Percentiles rank a stretch among this genome's conserved stretches.
phyloP scores from a whole-genome alignment of 2,888 invertebrate species.

The Autographa gamma region DNA sequence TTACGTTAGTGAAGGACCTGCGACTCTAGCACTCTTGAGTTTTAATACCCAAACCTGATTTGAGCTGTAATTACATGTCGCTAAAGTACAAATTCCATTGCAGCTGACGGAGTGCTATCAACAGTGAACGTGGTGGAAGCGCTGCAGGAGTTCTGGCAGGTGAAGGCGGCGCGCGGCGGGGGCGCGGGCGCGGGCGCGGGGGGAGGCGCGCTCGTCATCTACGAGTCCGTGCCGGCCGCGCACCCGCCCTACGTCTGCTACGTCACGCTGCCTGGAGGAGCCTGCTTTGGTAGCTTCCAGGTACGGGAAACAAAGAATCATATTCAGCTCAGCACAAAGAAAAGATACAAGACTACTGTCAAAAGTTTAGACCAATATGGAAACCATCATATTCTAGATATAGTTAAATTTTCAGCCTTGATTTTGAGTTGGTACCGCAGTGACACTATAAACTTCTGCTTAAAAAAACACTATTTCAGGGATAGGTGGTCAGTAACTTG shows the following conservation, averaged over 20 bases:
- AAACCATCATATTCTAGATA: too few species aligned
- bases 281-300: constrained; percentile 98
- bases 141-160: constrained; percentile 98
- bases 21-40: neutral
- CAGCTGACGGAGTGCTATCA: constrained; percentile 84
- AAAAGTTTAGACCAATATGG: too few species aligned
- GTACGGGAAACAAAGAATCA: constrained; percentile 77
- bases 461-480: too few species aligned
- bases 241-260: constrained; percentile 98
- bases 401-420: too few species aligned
- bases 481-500: too few species aligned
- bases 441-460: too few species aligned
- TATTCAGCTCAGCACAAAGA: too few species aligned
- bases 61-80: neutral
- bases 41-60: neutral
- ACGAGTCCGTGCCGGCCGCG: constrained; percentile 97
- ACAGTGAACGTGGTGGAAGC: constrained; percentile 98
- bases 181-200: constrained; percentile 91
- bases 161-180: constrained; percentile 95
- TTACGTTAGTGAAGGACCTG: too few species aligned
- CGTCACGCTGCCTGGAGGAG: constrained; percentile 97
- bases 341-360: too few species aligned
- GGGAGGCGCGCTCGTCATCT: constrained; percentile 97
- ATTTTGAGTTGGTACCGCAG: too few species aligned
- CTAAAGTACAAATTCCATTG: neutral